Conservation (phyloP, 2,888 invertebrate species). For the Coenonympha glycerion region DNA sequence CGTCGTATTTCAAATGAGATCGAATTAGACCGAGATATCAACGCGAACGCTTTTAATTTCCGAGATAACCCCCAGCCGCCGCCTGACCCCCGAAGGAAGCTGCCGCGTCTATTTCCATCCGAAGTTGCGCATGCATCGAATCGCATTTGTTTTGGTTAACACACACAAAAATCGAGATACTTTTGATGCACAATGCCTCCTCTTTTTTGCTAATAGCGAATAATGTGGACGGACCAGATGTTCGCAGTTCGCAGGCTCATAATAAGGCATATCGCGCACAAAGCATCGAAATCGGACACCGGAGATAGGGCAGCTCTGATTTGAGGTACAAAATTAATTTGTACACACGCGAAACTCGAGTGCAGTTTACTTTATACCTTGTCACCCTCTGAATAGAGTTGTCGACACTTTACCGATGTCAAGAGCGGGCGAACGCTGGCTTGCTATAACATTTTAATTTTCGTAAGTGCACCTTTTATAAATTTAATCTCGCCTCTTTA, state of each 20-base stretch:
- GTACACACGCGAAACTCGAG: conserved; percentile 37
- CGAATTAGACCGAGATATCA: conserved; percentile 60
- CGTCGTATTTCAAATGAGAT: conserved; percentile 57
- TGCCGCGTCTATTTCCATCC: conserved; percentile 38
- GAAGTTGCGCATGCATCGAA: conserved; percentile 29
- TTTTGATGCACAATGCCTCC: conserved; percentile 34
- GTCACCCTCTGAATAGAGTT: conserved; percentile 28
- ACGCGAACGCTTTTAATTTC: conserved; percentile 59
- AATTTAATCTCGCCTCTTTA: conserved; percentile 44
- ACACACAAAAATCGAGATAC: conserved; percentile 29
- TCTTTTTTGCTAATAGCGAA: conserved; percentile 60
- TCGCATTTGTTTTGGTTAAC: conserved; percentile 33
- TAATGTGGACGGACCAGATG: conserved; percentile 65
- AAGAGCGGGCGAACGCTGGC: conserved; percentile 14
- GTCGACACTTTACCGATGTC: neutral
- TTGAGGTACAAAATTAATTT: conserved; percentile 49
- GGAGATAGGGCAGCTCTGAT: conserved; percentile 68
- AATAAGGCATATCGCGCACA: conserved; percentile 74
- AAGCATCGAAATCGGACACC: conserved; percentile 74
- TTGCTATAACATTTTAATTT: conserved; percentile 60
- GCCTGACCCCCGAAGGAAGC: conserved; percentile 47
- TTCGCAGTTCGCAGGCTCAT: conserved; percentile 64
- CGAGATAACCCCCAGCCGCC: conserved; percentile 66
- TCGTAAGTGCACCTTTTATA: conserved; percentile 58
- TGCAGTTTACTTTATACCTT: conserved; percentile 40